These are phyloP conservation scores for Bellardia pandia DNA, from an alignment of 2,888 invertebrate genomes.

Conservation along the genomic window DNA sequence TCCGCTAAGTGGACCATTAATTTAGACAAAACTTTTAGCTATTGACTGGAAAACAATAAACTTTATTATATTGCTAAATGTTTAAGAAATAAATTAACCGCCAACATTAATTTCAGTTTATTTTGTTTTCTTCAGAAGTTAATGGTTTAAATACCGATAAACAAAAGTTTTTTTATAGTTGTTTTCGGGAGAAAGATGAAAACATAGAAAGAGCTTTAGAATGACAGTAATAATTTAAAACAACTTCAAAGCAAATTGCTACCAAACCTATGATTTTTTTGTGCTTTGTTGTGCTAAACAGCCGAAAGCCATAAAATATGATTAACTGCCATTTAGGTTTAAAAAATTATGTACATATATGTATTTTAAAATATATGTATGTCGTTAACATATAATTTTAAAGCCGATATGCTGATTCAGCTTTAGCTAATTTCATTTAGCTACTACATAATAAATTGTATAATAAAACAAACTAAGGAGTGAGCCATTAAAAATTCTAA, in stretches of 20 bases:
- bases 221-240: conserved; percentile 50
- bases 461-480: too few species aligned
- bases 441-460: not conserved
- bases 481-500: too few species aligned
- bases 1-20: conserved; percentile 37
- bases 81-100: conserved; percentile 18
- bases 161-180: conserved; percentile 2
- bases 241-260: conserved; percentile 51
- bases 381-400: not conserved
- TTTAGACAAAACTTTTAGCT: conserved; percentile 1
- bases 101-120: conserved; percentile 7
- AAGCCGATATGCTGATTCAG: not conserved
- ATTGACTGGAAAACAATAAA: conserved; percentile 40
- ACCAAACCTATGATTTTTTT: not conserved
- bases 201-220: not conserved
- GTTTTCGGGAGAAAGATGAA: not conserved
- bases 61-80: conserved; percentile 49
- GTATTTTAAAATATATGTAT: not conserved
- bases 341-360: not conserved
- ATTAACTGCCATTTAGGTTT: conserved; percentile 1
- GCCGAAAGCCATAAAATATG: not conserved
- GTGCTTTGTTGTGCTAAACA: conserved; percentile 9
- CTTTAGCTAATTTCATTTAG: not conserved
- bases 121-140: not conserved
- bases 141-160: not conserved